A percentile compares a stretch with the other conserved stretches of the same genome.
These are phyloP conservation scores for Hippasteria phrygiana DNA, from an alignment of 53 echinoderm and acorn worm genomes.

Conservation along the genomic window DNA sequence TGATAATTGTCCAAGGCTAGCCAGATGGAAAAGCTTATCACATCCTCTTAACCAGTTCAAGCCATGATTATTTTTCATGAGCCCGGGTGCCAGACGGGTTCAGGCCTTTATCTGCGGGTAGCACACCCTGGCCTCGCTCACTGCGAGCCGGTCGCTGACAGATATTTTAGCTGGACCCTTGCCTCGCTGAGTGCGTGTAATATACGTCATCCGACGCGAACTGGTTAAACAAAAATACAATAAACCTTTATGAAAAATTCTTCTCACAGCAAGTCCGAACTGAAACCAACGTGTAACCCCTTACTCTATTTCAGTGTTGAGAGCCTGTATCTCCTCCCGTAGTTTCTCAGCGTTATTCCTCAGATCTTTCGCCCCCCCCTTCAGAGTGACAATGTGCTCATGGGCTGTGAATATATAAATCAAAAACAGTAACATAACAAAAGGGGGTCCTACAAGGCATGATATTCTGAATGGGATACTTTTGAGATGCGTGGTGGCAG, in stretches of 20 bases:
- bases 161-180: too few relatives aligned
- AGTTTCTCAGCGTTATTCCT: conserved; percentile 63
- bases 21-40: too few relatives aligned
- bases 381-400: conserved; percentile 76
- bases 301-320: conserved; percentile 94
- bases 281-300: background rate
- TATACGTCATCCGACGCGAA: too few relatives aligned
- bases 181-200: too few relatives aligned
- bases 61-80: too few relatives aligned
- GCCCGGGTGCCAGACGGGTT: too few relatives aligned
- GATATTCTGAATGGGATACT: background rate
- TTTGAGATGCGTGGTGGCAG: background rate
- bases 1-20: too few relatives aligned
- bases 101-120: too few relatives aligned
- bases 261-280: background rate
- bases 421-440: background rate
- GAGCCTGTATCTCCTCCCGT: conserved; percentile 61
- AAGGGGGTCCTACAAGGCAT: background rate
- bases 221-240: too few relatives aligned
- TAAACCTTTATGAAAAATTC: background rate
- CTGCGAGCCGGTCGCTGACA: too few relatives aligned
- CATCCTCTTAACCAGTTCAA: too few relatives aligned
- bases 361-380: conserved; percentile 63
- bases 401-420: conserved; percentile 56
- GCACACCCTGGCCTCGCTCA: too few relatives aligned